A percentile compares a stretch with the other conserved stretches of the same genome.
These are phyloP conservation scores for Mus minutoides DNA, from an alignment of 2,797 vertebrate genomes.

Conservation along the genomic window DNA sequence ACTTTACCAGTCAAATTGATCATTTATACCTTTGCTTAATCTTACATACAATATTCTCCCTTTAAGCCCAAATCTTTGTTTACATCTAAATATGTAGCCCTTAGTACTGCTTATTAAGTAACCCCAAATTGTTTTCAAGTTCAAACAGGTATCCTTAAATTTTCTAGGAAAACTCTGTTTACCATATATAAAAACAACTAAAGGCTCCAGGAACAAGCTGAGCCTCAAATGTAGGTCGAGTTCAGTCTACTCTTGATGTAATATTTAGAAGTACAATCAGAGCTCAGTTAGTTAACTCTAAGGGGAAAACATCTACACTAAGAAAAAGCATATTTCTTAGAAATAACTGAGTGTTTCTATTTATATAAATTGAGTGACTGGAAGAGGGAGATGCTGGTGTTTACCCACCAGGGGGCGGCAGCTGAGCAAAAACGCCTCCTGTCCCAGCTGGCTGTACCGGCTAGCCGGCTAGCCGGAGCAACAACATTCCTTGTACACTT, in stretches of 20 bases:
- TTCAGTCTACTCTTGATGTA: background rate
- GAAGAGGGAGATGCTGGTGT: background rate
- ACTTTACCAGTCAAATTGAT: background rate
- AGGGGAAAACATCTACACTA: background rate
- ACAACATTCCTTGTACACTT: background rate
- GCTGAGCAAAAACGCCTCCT: constrained; percentile 55
- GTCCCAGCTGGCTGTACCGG: background rate
- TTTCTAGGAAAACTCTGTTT: background rate
- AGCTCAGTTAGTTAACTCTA: background rate
- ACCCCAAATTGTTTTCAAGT: background rate
- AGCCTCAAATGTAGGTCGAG: background rate
- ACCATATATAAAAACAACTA: background rate
- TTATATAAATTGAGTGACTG: background rate
- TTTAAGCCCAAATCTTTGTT: background rate
- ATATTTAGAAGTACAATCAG: background rate
- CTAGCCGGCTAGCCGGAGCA: background rate
- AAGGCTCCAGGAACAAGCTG: background rate
- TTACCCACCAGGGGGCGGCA: constrained; percentile 83
- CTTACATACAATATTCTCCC: background rate
- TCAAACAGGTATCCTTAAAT: background rate
- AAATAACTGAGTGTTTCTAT: background rate
- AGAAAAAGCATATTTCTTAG: background rate
- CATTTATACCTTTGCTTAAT: background rate
- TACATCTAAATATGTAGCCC: background rate
- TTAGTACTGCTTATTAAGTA: background rate